Base-by-base conservation (phyloP, 2,888 invertebrate genomes). In the Xiphydria camelus region DNA sequence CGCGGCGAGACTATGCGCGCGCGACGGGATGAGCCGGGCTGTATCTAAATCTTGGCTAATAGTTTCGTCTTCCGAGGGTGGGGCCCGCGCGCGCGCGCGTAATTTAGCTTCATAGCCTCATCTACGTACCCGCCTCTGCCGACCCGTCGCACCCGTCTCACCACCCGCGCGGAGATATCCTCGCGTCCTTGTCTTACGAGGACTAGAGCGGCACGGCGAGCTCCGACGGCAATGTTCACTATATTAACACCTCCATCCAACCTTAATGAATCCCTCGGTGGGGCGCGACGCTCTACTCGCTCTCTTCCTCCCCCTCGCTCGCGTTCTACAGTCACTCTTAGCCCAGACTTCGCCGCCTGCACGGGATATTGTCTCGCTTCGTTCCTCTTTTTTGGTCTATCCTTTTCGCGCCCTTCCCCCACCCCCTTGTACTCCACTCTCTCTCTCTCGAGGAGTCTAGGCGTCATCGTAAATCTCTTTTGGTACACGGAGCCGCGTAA, bases 201-300 rank as follows among this genome's bases (percentile, higher is more conserved):
- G 45, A 51, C 34, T 47, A 51, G 53, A 58, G 55, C 54, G 52
- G 45, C 54, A 47, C 36, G 47, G 36, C 40, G 41, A 59, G 49
- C 66, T 60, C 59, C 61, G 53, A 53, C 55, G 63, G 64, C 60
- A 66, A 67, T 68, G 61, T 68, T 70, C 69, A 62, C 63, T 68
- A 64, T 72, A 70, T 72, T 72, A 72, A 70, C 72, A 68, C 72
- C 68, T 69, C 63, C 64, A 66, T 66, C 63, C 61, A 57, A 60
- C 54, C 69, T 70, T 70, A 72, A 72, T 72, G 72, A 72, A 72
- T 70, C 69, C 60, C 63, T 63, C 67, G 59, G 64, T 5, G 29
- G 29, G 12, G 15, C 29, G 29, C 29, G 15, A 14, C 12, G n/a
- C n/a, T n/a, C n/a, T n/a, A n/a, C n/a, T n/a, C n/a, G n/a, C n/a